A percentile compares a stretch with the other conserved stretches of the same genome.
Evolutionary conservation across 2,888 invertebrate species (phyloP).

Genomic region (Pasiphila rectangulata): DNA sequence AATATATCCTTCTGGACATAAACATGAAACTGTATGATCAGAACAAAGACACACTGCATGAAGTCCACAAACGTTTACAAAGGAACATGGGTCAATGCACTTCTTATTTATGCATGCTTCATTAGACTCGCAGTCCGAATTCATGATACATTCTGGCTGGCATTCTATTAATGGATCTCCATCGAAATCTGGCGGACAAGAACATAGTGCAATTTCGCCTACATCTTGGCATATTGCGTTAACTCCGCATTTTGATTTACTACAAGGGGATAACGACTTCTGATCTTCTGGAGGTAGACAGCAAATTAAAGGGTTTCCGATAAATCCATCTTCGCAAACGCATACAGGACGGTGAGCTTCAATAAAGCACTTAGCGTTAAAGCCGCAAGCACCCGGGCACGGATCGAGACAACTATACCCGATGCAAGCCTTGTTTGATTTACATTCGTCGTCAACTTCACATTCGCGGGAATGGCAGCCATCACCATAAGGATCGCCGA

Average conservation of each 20-base stretch:
- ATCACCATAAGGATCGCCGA: conserved; percentile 87
- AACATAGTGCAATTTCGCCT: conserved; percentile 86
- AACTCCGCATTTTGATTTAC: conserved; percentile 87
- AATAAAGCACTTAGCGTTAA: conserved; percentile 86
- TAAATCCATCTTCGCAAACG: conserved; percentile 85
- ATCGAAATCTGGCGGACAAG: conserved; percentile 86
- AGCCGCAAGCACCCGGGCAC: conserved; percentile 90
- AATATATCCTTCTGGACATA: conserved; percentile 87
- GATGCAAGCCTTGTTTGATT: conserved; percentile 86
- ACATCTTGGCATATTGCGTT: conserved; percentile 89
- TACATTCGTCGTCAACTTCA: conserved; percentile 89
- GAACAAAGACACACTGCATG: conserved; percentile 89
- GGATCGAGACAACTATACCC: conserved; percentile 90
- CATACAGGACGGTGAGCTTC: conserved; percentile 91
- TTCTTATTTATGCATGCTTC: conserved; percentile 88
- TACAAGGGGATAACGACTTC: conserved; percentile 83
- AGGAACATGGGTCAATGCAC: conserved; percentile 86
- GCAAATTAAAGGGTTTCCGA: conserved; percentile 88
- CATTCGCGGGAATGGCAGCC: conserved; percentile 92
- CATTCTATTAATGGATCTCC: conserved; percentile 90
- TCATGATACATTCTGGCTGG: conserved; percentile 89
- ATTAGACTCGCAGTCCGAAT: conserved; percentile 88
- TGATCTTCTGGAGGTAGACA: conserved; percentile 83
- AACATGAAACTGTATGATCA: conserved; percentile 91
- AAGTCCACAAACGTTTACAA: conserved; percentile 87